A percentile compares a stretch with the other conserved stretches of the same genome.
Evolutionary conservation across 2,113 vertebrate genomes (phyloP).

Genomic region (Tiliqua scincoides): DNA sequence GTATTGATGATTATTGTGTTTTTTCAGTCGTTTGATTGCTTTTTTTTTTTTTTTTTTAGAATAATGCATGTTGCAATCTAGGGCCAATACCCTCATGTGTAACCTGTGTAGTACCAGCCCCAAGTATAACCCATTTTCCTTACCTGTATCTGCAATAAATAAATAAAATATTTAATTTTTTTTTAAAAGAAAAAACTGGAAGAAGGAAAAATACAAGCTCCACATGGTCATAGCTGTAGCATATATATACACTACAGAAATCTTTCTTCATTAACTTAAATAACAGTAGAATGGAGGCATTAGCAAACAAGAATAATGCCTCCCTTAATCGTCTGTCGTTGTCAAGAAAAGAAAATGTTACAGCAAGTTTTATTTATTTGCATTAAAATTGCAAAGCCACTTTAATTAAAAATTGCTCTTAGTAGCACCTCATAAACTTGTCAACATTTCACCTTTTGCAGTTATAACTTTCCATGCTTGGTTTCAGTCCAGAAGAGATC

Average conservation of each 20-base stretch:
- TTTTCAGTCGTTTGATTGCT: too few species aligned
- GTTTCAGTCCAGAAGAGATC: not conserved
- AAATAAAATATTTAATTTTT: too few species aligned
- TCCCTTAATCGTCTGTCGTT: constrained; percentile 10
- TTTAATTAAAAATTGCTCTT: constrained; percentile 14
- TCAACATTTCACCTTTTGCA: not conserved
- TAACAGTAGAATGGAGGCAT: constrained; percentile 5
- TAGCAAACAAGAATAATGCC: not conserved
- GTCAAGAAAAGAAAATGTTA: constrained; percentile 5
- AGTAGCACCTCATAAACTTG: not conserved
- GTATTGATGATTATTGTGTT: too few species aligned
- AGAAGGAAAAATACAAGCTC: not conserved
- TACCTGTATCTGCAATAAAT: too few species aligned
- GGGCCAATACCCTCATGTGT: too few species aligned
- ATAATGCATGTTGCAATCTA: too few species aligned
- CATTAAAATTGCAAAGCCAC: not conserved
- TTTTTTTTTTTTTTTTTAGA: too few species aligned
- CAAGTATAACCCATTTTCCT: too few species aligned
- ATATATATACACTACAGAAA: not conserved
- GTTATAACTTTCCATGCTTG: not conserved
- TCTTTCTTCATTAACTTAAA: constrained; percentile 8
- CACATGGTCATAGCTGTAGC: not conserved
- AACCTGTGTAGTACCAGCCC: too few species aligned
- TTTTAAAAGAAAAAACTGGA: not conserved
- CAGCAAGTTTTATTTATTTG: not conserved